Base-by-base conservation (phyloP, 2,797 vertebrate genomes). In the Pangasius larnaudii region DNA sequence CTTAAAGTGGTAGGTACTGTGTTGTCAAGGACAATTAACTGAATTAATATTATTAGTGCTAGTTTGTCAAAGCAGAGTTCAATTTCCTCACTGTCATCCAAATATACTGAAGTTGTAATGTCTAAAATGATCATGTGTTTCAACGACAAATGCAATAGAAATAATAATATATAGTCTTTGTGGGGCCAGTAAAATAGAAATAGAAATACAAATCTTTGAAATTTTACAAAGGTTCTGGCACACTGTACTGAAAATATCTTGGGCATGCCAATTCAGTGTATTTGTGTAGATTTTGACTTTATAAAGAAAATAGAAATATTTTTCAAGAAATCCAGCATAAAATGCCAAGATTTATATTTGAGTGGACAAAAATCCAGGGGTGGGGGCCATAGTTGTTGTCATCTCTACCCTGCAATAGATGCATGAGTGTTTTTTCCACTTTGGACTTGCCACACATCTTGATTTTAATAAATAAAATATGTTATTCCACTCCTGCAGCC, bases 401-500 rank as follows among this genome's bases (percentile, higher is more conserved):
- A 36, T 90, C 87, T 89, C 13, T 59, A 86, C 89, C 74, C 87
- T 84, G 65, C 74, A 85, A 86, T 58, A 87, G 81, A 89, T 83
- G 51, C 24, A 14, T 46, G 71, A 88, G 86, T 89, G 87, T 85
- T 85, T 89, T 87, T 74, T 86, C n/a, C 79, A 72, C 82, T 39
- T 85, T 89, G 36, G 46, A 88, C 85, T 89, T 92, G 85, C 86
- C 86, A 90, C 85, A 89, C 89, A 89, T 87, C 89, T 80, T 61
- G 81, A 61, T n/a, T 77, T 63, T 53, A 33, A 90, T 93, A 83
- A 91, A 92, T 93, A 91, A 92, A 92, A 92, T 33, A 93, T 92
- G 72, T 42, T 56, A 72, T 86, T 81, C 79, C 46, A 65, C 65
- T 89, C 13, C 67, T 88, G 69, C 59, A 85, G 33, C 42, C 87